A percentile compares a stretch with the other conserved stretches of the same genome.
Conservation (phyloP, 1,140 invertebrate species). For the Meteorus sp. region DNA sequence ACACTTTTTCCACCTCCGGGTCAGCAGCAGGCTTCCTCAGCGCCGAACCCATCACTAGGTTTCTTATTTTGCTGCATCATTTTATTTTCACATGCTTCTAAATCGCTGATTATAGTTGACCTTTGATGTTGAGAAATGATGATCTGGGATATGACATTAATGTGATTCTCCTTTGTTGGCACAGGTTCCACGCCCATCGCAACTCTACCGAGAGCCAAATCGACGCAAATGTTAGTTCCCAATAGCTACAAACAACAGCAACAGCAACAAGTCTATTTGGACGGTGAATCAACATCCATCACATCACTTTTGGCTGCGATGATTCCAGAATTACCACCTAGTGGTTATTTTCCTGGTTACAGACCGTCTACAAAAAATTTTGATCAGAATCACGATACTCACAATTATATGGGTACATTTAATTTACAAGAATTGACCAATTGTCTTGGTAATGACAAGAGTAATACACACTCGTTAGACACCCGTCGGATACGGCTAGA, state of each 20-base stretch:
- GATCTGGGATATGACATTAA: too few relatives aligned
- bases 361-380: constrained; percentile 36
- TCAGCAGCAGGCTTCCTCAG: constrained; percentile 48
- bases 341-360: constrained; percentile 49
- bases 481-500: constrained; percentile 46
- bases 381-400: constrained; percentile 41
- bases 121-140: too few relatives aligned
- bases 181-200: constrained; percentile 38
- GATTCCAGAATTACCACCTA: constrained; percentile 51
- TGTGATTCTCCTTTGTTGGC: neutral
- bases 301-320: constrained; percentile 51
- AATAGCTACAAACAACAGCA: constrained; percentile 20
- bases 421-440: constrained; percentile 44
- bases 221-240: constrained; percentile 50
- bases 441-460: constrained; percentile 41
- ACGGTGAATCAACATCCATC: constrained; percentile 41
- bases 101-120: too few relatives aligned
- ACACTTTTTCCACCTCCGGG: constrained; percentile 42
- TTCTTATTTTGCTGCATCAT: constrained; percentile 26
- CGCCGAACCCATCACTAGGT: constrained; percentile 48
- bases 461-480: constrained; percentile 38
- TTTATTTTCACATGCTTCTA: neutral
- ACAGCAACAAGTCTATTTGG: neutral
- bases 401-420: constrained; percentile 40
- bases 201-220: constrained; percentile 52